phyloP scores from a whole-genome alignment of 2,888 invertebrate species.

The Eristalinus aeneus region DNA sequence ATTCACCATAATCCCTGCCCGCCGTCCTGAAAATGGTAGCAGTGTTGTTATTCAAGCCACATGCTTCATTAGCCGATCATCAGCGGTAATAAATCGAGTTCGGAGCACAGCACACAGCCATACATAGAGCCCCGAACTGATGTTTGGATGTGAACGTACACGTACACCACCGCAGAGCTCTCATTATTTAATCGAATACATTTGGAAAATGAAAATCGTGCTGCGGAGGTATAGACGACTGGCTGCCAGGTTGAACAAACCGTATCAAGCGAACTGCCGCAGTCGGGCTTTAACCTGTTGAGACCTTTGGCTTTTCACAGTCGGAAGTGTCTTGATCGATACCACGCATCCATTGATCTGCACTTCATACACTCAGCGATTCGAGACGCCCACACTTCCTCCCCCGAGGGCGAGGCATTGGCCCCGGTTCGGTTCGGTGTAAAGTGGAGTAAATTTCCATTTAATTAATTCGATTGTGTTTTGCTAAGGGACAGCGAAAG shows the following conservation, averaged over 20 bases:
- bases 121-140: not conserved
- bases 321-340: conserved; percentile 41
- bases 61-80: conserved; percentile 65
- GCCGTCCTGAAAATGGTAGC: conserved; percentile 56
- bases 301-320: conserved; percentile 37
- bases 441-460: conserved; percentile 38
- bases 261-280: conserved; percentile 6
- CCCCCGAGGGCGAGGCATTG: not conserved
- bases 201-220: conserved; percentile 61
- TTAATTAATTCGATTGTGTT: conserved; percentile 49
- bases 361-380: not conserved
- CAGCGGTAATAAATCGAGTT: conserved; percentile 57
- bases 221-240: conserved; percentile 21
- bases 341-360: conserved; percentile 28
- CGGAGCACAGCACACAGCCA: conserved; percentile 1
- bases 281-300: conserved; percentile 48
- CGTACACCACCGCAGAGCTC: not conserved
- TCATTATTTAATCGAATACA: conserved; percentile 61
- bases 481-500: conserved; percentile 39
- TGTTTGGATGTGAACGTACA: not conserved
- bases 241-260: conserved; percentile 46
- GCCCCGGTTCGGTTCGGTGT: not conserved
- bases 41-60: conserved; percentile 38
- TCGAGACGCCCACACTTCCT: conserved; percentile 19
- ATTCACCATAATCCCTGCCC: conserved; percentile 64